These are phyloP conservation scores for Tridacna crocea DNA, from an alignment of 2,888 invertebrate species.

Conservation along the genomic window DNA sequence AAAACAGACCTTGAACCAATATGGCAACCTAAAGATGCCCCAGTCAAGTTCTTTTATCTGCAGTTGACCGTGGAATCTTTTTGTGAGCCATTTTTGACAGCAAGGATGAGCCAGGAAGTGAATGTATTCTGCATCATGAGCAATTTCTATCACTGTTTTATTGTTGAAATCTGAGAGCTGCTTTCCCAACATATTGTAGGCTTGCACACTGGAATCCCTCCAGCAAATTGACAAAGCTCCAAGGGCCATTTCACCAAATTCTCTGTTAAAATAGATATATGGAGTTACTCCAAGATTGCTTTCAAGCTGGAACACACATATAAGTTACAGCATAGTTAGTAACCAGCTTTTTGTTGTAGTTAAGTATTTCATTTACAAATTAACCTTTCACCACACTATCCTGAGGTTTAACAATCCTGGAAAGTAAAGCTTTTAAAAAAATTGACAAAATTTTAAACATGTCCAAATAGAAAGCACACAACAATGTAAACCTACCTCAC, in stretches of 20 bases:
- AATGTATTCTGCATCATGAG: constrained; percentile 83
- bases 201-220: constrained; percentile 77
- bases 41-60: constrained; percentile 82
- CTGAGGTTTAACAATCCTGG: too few species aligned
- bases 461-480: too few species aligned
- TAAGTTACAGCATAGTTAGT: too few species aligned
- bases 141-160: constrained; percentile 83
- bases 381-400: too few species aligned
- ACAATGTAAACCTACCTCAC: too few species aligned
- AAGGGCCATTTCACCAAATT: constrained; percentile 82
- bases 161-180: constrained; percentile 82
- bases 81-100: constrained; percentile 85
- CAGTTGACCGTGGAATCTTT: constrained; percentile 83
- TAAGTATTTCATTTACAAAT: too few species aligned
- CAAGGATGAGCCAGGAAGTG: constrained; percentile 85
- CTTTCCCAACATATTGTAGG: constrained; percentile 82
- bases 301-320: too few species aligned
- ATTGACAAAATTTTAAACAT: too few species aligned
- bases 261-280: constrained; percentile 61
- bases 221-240: constrained; percentile 82
- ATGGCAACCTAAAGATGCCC: constrained; percentile 80
- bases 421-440: too few species aligned
- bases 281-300: too few species aligned
- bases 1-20: constrained; percentile 80
- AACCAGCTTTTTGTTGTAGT: too few species aligned